phyloP scores from a whole-genome alignment of 2,888 invertebrate genomes.

The Cephus pygmeus region DNA sequence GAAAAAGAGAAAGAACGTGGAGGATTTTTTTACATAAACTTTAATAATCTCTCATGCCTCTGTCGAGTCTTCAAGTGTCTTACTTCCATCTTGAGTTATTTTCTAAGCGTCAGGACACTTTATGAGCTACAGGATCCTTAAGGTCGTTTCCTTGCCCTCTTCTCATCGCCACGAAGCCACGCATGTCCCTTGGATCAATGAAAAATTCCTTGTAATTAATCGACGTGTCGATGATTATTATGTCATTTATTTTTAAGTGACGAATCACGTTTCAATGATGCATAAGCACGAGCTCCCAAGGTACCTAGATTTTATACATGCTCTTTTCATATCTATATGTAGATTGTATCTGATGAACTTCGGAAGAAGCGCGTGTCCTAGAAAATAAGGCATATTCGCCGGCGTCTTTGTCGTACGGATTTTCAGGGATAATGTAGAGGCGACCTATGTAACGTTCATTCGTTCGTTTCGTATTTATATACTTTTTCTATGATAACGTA shows the following conservation, averaged over 20 bases:
- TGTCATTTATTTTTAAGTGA: neutral
- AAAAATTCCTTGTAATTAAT: neutral
- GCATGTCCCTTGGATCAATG: neutral
- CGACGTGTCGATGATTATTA: neutral
- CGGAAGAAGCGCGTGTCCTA: neutral
- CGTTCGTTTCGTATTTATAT: neutral
- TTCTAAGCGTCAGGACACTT: neutral
- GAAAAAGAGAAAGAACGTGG: neutral
- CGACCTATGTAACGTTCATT: neutral
- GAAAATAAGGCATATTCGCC: neutral
- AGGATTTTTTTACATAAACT: neutral
- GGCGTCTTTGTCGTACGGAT: neutral
- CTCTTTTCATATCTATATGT: neutral
- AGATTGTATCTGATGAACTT: neutral
- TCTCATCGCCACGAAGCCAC: neutral
- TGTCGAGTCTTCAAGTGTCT: neutral
- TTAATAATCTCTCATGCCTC: neutral
- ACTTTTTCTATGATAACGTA: neutral
- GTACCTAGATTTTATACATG: conserved; percentile 5
- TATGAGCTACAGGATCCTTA: neutral
- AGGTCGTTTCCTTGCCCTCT: neutral
- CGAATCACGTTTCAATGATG: neutral
- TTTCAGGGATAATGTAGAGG: neutral
- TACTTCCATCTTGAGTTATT: neutral
- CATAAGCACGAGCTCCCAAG: neutral